Evolutionary conservation across 2,888 invertebrate species (phyloP), one percentile per base, ranked within the genome.

Genomic region (Lycocerus yunnanus): DNA sequence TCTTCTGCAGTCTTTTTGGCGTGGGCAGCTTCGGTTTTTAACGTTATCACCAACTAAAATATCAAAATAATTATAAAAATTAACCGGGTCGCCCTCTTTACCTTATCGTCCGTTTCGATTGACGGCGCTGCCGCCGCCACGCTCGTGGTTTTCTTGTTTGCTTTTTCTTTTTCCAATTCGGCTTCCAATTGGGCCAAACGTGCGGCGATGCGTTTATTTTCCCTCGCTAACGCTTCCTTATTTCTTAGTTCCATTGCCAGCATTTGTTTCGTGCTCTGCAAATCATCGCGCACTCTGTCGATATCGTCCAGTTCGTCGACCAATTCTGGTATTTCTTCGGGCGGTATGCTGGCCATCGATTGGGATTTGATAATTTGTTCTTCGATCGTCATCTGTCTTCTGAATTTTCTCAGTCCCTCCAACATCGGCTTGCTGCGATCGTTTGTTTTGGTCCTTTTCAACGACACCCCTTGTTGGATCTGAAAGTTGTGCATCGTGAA

Each of bases 191-290:
- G 95, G 20, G 93, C 90, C 84, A 96, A 92, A 86, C 92, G 92
- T 68, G 94, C 92, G 85, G 92, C 88, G 68, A 96, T 90, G 82
- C 95, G 92, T 85, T 95, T 95, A 84, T 95, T 96, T 87, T 97
- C 96, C 83, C 95, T 81, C 15, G 84, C 84, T 78, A 95, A 91
- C 0, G 93, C 94, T 86, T 95, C 95, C 84, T 95, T 96, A 84
- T 95, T 95, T 83, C 91, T 90, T 80, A 96, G 88, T 88, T 97
- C 97, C 74, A 95, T 89, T 13, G 96, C 96, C 76, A 97, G 88
- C 90, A 97, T 92, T 88, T 97, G 96, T 86, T 97, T 97, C 8
- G 96, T 96, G 74, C 96, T 96, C 84, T 97, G 96, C 58, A 97
- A 90, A 85, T 97, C 97, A 84, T 97, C 97, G 80, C 96, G 90